Percentiles rank a stretch among this genome's conserved stretches.
phyloP scores from a whole-genome alignment of 2,888 invertebrate genomes.

The Choreutis nemorana region DNA sequence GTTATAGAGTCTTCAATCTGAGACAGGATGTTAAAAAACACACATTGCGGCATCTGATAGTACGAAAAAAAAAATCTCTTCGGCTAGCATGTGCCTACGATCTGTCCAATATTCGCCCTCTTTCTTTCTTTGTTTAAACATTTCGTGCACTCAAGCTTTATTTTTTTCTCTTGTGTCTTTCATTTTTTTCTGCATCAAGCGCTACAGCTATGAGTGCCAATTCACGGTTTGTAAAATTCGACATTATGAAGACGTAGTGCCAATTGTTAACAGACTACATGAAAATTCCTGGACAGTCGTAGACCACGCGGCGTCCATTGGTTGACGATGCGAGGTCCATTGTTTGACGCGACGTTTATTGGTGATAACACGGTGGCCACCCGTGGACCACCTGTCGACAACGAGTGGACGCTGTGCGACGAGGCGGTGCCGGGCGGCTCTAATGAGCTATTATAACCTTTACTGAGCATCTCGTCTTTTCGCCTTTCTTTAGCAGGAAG shows the following conservation, averaged over 20 bases:
- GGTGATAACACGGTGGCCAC: slow-evolving; percentile 3
- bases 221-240: slow-evolving; percentile 3
- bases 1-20: slow-evolving; percentile 6
- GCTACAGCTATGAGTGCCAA: too few species aligned
- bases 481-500: too few species aligned
- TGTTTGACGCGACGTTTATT: slow-evolving; percentile 2
- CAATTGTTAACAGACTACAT: slow-evolving; percentile 3
- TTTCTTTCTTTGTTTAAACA: slow-evolving; percentile 5
- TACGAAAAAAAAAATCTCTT: slow-evolving; percentile 6
- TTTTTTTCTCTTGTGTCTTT: too few species aligned
- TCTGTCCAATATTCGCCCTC: slow-evolving; percentile 7
- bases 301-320: slow-evolving; percentile 12
- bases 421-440: too few species aligned
- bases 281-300: slow-evolving; percentile 12
- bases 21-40: slow-evolving; percentile 7
- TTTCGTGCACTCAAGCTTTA: too few species aligned
- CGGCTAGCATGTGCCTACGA: slow-evolving; percentile 6
- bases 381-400: slow-evolving; percentile 4
- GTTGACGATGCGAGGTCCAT: slow-evolving; percentile 3
- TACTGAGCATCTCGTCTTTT: too few species aligned
- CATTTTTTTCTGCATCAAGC: too few species aligned
- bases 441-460: too few species aligned
- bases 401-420: too few species aligned
- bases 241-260: slow-evolving; percentile 3
- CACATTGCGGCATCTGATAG: slow-evolving; percentile 7